Conservation (phyloP, 2,797 vertebrate species). For the Myotis pilosus region DNA sequence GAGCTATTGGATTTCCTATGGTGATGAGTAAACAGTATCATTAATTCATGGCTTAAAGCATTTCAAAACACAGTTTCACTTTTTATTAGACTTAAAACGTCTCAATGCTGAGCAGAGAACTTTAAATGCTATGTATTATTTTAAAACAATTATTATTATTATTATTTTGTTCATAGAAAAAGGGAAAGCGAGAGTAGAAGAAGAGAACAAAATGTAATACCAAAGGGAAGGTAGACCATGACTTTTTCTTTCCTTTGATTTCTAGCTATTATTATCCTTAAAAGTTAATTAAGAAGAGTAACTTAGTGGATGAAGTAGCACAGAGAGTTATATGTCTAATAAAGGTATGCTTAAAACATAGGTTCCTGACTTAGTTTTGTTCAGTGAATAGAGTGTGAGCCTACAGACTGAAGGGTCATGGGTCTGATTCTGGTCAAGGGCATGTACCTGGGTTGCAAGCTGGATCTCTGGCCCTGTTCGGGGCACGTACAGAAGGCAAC, state of each 20-base stretch:
- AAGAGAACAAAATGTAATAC: neutral
- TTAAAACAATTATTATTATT: conserved; percentile 28
- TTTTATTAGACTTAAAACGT: conserved; percentile 43
- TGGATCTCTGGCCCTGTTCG: too few relatives aligned
- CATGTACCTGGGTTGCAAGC: too few relatives aligned
- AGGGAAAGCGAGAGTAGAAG: neutral
- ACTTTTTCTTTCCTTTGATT: neutral
- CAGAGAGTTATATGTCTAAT: neutral
- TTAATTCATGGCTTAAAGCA: conserved; percentile 53
- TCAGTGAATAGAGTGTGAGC: too few relatives aligned
- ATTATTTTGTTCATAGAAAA: neutral
- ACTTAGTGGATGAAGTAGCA: neutral
- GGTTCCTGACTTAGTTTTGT: too few relatives aligned
- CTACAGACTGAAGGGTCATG: too few relatives aligned
- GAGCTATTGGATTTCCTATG: conserved; percentile 39
- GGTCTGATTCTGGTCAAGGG: too few relatives aligned
- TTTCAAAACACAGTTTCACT: conserved; percentile 20
- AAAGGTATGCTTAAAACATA: neutral
- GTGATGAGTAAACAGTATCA: conserved; percentile 24
- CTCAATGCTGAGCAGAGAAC: neutral
- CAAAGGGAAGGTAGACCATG: neutral
- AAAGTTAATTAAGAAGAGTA: neutral
- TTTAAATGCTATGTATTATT: conserved; percentile 41
- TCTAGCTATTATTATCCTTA: neutral
- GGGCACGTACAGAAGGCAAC: too few relatives aligned